A percentile compares a stretch with the other conserved stretches of the same genome.
Conservation (phyloP, 2,113 vertebrate genomes). For the Himantopus leucocephalus region DNA sequence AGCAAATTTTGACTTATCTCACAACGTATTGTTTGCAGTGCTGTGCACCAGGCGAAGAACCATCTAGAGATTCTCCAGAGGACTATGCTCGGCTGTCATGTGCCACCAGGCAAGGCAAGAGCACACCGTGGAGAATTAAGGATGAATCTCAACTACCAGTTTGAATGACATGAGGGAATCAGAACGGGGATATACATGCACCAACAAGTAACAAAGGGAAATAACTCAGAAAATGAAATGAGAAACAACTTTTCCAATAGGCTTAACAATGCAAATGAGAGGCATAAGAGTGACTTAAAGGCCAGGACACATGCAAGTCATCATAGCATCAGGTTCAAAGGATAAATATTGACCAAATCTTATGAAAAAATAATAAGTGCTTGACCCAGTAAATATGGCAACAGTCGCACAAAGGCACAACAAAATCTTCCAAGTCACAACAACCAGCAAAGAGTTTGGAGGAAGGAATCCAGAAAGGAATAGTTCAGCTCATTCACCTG, state of each 20-base stretch:
- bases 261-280: neutral
- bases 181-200: neutral
- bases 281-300: neutral
- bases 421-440: neutral
- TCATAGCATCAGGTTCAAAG: neutral
- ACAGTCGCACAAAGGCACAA: neutral
- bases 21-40: neutral
- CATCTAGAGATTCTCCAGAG: neutral
- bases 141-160: neutral
- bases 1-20: neutral
- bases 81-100: neutral
- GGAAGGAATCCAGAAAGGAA: neutral
- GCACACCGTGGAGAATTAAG: accelerated
- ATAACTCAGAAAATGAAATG: neutral
- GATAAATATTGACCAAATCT: neutral
- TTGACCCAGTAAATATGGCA: neutral
- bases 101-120: neutral
- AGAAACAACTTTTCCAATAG: neutral
- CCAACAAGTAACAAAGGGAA: neutral
- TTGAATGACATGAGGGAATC: neutral
- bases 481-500: neutral
- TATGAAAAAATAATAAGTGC: accelerated
- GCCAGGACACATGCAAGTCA: neutral
- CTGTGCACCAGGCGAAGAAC: neutral
- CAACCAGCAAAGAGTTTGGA: neutral